phyloP scores from a whole-genome alignment of 2,113 vertebrate species.

The Rhabdornis inornatus region DNA sequence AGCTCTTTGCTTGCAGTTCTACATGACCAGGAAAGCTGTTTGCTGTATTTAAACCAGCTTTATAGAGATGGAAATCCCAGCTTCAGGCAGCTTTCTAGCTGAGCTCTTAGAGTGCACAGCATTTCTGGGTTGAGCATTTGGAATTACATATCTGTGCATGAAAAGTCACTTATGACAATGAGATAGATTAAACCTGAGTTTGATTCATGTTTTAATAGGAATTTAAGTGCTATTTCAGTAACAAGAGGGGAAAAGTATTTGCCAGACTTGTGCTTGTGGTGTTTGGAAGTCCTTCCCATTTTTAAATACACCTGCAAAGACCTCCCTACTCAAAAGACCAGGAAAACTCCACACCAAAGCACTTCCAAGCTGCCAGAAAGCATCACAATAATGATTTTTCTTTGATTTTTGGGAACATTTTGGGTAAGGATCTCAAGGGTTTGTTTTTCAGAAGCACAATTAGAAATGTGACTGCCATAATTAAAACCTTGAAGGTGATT shows the following conservation, averaged over 20 bases:
- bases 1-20: conserved; percentile 54
- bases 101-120: background rate
- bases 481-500: background rate
- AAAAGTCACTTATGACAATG: background rate
- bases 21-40: conserved; percentile 24
- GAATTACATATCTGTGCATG: background rate
- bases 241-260: background rate
- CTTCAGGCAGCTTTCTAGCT: background rate
- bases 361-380: background rate
- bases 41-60: background rate
- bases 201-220: background rate
- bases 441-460: background rate
- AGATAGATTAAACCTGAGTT: background rate
- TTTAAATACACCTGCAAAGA: background rate
- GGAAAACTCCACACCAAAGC: background rate
- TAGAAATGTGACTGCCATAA: background rate
- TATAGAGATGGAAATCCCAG: background rate
- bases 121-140: background rate
- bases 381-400: background rate
- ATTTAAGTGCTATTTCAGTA: background rate
- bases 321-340: background rate
- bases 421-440: background rate
- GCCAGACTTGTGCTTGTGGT: background rate
- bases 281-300: background rate
- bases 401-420: background rate